Conservation (phyloP, 2,113 vertebrate species). For the Vidua macroura region DNA sequence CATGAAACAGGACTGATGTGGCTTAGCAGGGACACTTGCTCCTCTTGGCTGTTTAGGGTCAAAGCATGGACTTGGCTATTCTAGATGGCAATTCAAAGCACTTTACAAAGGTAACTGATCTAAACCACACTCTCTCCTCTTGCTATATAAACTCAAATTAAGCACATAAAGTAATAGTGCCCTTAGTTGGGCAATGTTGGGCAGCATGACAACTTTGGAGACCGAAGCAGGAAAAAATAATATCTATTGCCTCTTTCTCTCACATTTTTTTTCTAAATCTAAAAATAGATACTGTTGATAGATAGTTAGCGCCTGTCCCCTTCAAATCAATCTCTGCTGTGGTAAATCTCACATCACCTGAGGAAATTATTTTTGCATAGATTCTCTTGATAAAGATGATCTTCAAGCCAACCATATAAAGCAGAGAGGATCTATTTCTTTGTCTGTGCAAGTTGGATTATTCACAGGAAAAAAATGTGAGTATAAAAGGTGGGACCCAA, state of each 20-base stretch:
- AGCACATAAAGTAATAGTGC: background rate
- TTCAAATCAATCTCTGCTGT: background rate
- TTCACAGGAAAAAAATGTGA: background rate
- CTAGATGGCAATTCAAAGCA: background rate
- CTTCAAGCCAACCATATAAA: background rate
- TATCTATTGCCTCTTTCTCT: background rate
- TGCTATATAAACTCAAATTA: background rate
- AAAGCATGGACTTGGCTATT: background rate
- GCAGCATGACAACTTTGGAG: background rate
- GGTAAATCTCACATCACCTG: background rate
- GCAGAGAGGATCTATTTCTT: background rate
- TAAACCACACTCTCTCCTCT: background rate
- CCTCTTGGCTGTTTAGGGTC: background rate
- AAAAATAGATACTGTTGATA: background rate
- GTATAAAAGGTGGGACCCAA: background rate
- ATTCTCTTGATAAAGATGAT: background rate
- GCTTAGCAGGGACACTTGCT: background rate
- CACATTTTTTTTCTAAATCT: background rate
- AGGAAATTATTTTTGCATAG: background rate
- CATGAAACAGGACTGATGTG: fast-evolving
- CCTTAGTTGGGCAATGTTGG: background rate
- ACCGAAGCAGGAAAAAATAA: background rate
- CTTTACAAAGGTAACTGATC: background rate
- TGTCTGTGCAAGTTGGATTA: background rate
- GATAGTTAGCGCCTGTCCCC: background rate